Percentiles rank a stretch among this genome's conserved stretches.
Conservation (phyloP, 2,113 vertebrate species). For the Neopipo cinnamomea region DNA sequence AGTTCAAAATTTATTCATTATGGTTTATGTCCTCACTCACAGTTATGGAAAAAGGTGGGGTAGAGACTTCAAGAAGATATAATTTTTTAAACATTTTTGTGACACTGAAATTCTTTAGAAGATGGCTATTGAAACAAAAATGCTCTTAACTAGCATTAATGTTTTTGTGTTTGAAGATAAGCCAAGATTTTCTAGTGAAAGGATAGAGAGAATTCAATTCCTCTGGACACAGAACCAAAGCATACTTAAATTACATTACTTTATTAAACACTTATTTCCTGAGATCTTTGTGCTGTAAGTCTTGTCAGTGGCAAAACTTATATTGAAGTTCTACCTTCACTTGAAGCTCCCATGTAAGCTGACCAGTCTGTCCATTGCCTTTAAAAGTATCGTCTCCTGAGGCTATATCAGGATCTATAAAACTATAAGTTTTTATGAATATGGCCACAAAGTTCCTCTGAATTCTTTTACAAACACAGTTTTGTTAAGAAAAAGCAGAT, state of each 20-base stretch:
- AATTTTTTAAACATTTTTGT: not conserved
- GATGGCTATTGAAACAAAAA: not conserved
- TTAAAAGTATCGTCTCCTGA: not conserved
- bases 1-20: not conserved
- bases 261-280: not conserved
- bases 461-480: not conserved
- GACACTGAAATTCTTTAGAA: not conserved
- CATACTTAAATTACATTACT: not conserved
- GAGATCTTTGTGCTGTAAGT: not conserved
- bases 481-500: constrained; percentile 15
- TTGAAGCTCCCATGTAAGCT: not conserved
- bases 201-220: not conserved
- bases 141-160: not conserved
- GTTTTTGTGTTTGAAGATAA: not conserved
- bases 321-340: not conserved
- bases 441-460: not conserved
- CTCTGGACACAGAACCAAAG: not conserved
- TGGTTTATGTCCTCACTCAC: not conserved
- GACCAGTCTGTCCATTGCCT: not conserved
- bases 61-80: not conserved
- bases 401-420: not conserved
- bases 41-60: not conserved
- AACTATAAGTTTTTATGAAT: not conserved
- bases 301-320: not conserved
- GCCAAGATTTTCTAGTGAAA: not conserved